A percentile compares a stretch with the other conserved stretches of the same genome.
phyloP scores from a whole-genome alignment of 2,888 invertebrate species.

The Synanthedon tipuliformis region DNA sequence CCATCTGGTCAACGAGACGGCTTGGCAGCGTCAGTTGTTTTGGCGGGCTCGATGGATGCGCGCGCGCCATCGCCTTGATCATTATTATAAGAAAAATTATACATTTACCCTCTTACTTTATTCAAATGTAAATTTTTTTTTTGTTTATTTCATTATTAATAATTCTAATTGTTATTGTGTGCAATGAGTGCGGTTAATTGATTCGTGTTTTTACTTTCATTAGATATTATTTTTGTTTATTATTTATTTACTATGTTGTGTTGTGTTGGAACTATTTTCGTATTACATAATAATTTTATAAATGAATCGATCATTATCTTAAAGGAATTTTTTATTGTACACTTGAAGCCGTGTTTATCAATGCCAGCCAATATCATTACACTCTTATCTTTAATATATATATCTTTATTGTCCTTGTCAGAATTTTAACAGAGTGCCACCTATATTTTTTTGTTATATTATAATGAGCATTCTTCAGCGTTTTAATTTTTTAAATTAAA shows the following conservation, averaged over 20 bases:
- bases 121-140: no score
- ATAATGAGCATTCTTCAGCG: neutral
- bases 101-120: no score
- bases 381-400: neutral
- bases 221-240: neutral
- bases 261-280: constrained; percentile 14
- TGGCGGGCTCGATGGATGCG: constrained; percentile 37
- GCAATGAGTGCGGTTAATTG: no score
- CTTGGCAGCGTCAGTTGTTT: constrained; percentile 60
- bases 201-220: no score
- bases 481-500: neutral
- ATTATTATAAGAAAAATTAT: no score
- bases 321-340: neutral
- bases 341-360: constrained; percentile 5
- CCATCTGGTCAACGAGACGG: constrained; percentile 45
- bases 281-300: constrained; percentile 15
- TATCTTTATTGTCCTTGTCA: constrained; percentile 26
- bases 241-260: constrained; percentile 12
- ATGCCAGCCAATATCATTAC: no score
- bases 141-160: no score
- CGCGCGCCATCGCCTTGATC: constrained; percentile 32
- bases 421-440: neutral
- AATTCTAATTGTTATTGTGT: no score
- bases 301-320: neutral
- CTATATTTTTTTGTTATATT: neutral